phyloP scores from a whole-genome alignment of 2,113 vertebrate species.

The Camelus bactrianus region DNA sequence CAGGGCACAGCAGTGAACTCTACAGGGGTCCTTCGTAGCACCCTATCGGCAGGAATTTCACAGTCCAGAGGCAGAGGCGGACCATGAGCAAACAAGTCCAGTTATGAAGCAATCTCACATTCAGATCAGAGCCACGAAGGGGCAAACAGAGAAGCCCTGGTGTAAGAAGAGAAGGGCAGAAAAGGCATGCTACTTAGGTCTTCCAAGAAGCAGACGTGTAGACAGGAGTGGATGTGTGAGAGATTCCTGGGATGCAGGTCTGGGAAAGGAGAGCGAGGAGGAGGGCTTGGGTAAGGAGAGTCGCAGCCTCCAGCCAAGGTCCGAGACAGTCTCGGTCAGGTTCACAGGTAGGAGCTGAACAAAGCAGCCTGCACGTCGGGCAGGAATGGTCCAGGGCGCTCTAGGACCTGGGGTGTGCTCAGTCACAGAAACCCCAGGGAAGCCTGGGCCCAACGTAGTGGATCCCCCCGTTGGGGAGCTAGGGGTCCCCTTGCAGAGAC shows the following conservation, averaged over 20 bases:
- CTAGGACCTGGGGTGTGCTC: rapidly evolving
- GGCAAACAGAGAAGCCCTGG: background rate
- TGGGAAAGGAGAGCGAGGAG: background rate
- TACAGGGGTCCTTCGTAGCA: background rate
- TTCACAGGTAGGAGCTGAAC: background rate
- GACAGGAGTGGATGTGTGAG: background rate
- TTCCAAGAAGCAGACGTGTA: background rate
- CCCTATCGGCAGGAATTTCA: background rate
- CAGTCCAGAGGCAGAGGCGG: background rate
- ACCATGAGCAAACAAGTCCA: background rate
- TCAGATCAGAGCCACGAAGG: background rate
- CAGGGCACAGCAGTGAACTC: background rate
- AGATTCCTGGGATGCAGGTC: rapidly evolving
- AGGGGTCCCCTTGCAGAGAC: background rate
- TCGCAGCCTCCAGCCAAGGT: background rate
- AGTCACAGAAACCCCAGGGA: background rate
- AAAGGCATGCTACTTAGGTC: background rate
- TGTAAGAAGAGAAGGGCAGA: background rate
- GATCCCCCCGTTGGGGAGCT: rapidly evolving
- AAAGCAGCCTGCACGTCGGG: rapidly evolving
- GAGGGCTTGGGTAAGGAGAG: background rate
- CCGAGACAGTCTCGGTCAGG: background rate
- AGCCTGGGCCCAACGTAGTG: rapidly evolving
- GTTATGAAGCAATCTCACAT: background rate
- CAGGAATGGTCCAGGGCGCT: too few relatives aligned